A percentile compares a stretch with the other conserved stretches of the same genome.
These are phyloP conservation scores for Drosophila teissieri DNA, from an alignment of 1,140 invertebrate genomes.

Conservation along the genomic window DNA sequence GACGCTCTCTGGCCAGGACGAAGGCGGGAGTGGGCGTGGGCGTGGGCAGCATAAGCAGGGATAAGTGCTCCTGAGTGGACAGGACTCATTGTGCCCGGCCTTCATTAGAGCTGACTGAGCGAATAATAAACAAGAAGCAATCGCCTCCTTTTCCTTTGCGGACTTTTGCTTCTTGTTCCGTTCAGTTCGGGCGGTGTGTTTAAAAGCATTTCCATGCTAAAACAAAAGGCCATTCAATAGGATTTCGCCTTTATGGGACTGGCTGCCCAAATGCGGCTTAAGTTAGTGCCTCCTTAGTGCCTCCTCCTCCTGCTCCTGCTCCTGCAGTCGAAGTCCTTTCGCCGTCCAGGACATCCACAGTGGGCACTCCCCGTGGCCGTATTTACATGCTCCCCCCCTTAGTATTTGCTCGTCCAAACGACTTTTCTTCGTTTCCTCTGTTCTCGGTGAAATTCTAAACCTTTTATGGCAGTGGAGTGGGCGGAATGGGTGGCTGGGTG, in stretches of 20 bases:
- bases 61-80: conserved; percentile 48
- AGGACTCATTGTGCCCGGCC: conserved; percentile 28
- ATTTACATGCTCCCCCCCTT: conserved; percentile 55
- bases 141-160: conserved; percentile 15
- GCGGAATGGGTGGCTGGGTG: no score
- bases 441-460: conserved; percentile 68
- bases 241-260: conserved; percentile 46
- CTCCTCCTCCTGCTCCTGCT: conserved; percentile 1
- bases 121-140: conserved; percentile 55
- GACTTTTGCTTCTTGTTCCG: conserved; percentile 47
- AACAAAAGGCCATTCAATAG: conserved; percentile 65
- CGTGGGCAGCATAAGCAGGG: conserved; percentile 42
- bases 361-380: conserved; percentile 28
- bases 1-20: not conserved
- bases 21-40: not conserved
- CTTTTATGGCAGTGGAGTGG: conserved; percentile 42
- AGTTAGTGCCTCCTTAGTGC: conserved; percentile 13
- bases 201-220: conserved; percentile 78
- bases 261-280: conserved; percentile 78
- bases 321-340: not conserved
- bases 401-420: conserved; percentile 58
- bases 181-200: conserved; percentile 36
- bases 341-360: conserved; percentile 17
- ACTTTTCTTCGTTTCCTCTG: conserved; percentile 26
- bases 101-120: conserved; percentile 50